phyloP scores from a whole-genome alignment of 2,113 vertebrate genomes.

The Fregetta grallaria region DNA sequence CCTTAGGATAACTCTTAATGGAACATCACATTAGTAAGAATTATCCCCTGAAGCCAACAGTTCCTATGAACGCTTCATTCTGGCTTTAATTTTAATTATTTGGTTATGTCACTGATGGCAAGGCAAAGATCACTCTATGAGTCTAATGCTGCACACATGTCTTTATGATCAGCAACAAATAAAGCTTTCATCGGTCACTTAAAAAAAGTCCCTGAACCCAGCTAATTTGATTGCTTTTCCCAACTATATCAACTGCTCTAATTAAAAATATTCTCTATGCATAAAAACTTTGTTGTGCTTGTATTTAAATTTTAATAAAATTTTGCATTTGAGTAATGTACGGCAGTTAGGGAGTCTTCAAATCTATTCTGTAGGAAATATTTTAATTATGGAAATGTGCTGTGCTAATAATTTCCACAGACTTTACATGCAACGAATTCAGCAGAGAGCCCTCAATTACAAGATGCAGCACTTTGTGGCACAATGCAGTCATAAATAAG shows the following conservation, averaged over 20 bases:
- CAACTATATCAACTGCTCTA: neutral
- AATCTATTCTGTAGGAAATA: neutral
- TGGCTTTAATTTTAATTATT: neutral
- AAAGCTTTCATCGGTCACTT: neutral
- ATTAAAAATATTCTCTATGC: neutral
- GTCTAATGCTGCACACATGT: neutral
- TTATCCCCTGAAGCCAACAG: neutral
- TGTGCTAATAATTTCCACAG: neutral
- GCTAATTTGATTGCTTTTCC: neutral
- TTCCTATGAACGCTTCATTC: neutral
- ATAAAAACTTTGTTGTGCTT: neutral
- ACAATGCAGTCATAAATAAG: neutral
- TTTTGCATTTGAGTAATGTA: neutral
- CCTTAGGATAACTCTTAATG: neutral
- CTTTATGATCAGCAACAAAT: neutral
- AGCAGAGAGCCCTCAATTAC: constrained; percentile 24
- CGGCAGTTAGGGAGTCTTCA: neutral
- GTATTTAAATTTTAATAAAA: neutral
- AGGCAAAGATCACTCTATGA: neutral
- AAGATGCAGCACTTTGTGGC: neutral
- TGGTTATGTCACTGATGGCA: neutral
- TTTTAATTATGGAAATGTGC: neutral
- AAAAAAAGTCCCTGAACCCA: neutral
- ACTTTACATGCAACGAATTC: neutral
- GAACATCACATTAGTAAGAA: neutral